Conservation (phyloP, 2,888 invertebrate species). For the Pyralis farinalis region DNA sequence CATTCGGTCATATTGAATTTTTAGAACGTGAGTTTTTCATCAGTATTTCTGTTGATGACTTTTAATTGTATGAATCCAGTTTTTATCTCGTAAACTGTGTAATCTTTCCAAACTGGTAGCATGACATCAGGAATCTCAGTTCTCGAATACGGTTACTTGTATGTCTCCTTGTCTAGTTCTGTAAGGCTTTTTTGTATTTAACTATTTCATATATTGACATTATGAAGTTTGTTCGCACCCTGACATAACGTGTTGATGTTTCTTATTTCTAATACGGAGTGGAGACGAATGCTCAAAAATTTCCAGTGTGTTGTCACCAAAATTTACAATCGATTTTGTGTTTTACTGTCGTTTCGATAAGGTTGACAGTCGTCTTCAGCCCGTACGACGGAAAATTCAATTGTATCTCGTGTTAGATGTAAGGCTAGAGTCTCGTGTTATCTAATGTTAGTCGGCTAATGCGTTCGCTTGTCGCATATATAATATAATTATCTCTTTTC, state of each 20-base stretch:
- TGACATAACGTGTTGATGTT: slow-evolving; percentile 38
- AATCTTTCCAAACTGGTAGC: slow-evolving; percentile 5
- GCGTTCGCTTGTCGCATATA: slow-evolving; percentile 64
- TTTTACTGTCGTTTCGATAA: slow-evolving; percentile 4
- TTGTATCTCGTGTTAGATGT: slow-evolving; percentile 62
- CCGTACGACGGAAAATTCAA: slow-evolving; percentile 25
- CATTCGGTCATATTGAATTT: too few relatives aligned
- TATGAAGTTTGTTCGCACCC: slow-evolving; percentile 48
- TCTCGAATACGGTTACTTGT: slow-evolving; percentile 28
- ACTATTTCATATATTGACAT: slow-evolving; percentile 35
- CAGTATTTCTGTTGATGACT: too few relatives aligned
- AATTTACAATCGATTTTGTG: slow-evolving; percentile 1
- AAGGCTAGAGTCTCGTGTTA: slow-evolving; percentile 75
- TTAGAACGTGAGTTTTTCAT: too few relatives aligned
- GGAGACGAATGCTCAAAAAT: slow-evolving; percentile 20
- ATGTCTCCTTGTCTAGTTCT: slow-evolving; percentile 38
- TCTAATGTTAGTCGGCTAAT: slow-evolving; percentile 72
- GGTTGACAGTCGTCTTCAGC: slow-evolving; percentile 15
- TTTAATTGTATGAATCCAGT: slow-evolving; percentile 12
- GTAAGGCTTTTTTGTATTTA: slow-evolving; percentile 47
- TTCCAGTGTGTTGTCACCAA: slow-evolving; percentile 7
- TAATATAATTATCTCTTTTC: slow-evolving; percentile 44
- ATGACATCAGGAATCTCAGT: slow-evolving; percentile 12
- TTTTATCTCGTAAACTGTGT: slow-evolving; percentile 7
- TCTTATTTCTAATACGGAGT: slow-evolving; percentile 26